Conservation (phyloP, 2,797 vertebrate genomes). For the Pseudotriccus pelzelni region DNA sequence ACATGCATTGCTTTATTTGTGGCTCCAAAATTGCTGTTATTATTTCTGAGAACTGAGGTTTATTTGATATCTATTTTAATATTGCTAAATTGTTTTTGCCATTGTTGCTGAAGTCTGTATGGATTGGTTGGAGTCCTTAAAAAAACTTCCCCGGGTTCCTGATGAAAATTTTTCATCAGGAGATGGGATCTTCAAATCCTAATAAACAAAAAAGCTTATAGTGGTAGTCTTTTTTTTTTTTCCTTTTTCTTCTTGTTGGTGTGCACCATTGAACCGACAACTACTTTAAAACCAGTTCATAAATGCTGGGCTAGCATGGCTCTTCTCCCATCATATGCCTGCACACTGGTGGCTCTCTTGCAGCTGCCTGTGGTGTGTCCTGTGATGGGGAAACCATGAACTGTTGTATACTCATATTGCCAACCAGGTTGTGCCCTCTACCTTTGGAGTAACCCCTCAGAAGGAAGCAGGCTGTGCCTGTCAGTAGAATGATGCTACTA, state of each 20-base stretch:
- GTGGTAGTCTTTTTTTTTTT: not conserved
- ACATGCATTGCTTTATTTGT: not conserved
- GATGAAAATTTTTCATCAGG: not conserved
- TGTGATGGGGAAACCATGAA: not conserved
- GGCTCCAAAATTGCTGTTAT: not conserved
- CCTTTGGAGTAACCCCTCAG: not conserved
- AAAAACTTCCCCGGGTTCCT: not conserved
- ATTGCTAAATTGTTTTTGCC: not conserved
- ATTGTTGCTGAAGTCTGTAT: not conserved
- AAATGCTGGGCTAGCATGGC: not conserved
- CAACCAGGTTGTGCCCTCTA: not conserved
- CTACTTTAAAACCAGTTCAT: not conserved
- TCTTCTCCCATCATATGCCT: not conserved
- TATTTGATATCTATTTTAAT: not conserved
- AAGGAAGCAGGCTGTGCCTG: not conserved
- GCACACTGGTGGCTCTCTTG: not conserved
- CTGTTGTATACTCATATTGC: fast-evolving
- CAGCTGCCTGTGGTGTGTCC: fast-evolving
- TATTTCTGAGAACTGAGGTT: not conserved
- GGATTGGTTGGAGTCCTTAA: not conserved
- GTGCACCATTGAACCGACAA: not conserved
- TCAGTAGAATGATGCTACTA: not conserved
- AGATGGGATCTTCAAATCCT: not conserved
- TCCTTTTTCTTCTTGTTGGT: not conserved
- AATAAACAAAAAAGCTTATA: not conserved